These are phyloP conservation scores for Drosophila repletoides DNA, from an alignment of 1,140 invertebrate genomes.

Conservation along the genomic window DNA sequence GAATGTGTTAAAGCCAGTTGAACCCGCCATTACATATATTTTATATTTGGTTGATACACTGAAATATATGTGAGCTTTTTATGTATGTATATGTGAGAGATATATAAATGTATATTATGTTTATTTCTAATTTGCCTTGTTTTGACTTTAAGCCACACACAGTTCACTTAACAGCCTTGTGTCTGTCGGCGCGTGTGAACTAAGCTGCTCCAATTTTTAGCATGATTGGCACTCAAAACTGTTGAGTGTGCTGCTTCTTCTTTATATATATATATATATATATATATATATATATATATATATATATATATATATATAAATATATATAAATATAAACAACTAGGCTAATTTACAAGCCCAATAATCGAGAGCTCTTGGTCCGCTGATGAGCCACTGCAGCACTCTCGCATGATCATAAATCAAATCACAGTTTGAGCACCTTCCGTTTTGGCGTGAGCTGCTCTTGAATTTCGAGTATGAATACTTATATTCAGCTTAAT, in stretches of 20 bases:
- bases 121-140: constrained; percentile 60
- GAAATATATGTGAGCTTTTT: neutral
- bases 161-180: constrained; percentile 63
- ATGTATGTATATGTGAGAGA: constrained; percentile 12
- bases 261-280: neutral
- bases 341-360: constrained; percentile 61
- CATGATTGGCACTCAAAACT: constrained; percentile 53
- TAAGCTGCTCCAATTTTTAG: constrained; percentile 64
- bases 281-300: neutral
- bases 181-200: constrained; percentile 61
- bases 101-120: constrained; percentile 7
- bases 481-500: too few relatives aligned
- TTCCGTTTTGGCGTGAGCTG: constrained; percentile 54
- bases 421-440: constrained; percentile 47
- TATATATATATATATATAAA: neutral
- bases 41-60: too few relatives aligned
- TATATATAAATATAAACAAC: constrained; percentile 6
- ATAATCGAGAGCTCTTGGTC: constrained; percentile 34
- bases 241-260: constrained; percentile 3
- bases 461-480: too few relatives aligned
- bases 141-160: constrained; percentile 32
- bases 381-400: constrained; percentile 8
- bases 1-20: constrained; percentile 53
- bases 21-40: constrained; percentile 49
- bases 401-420: constrained; percentile 63